phyloP scores from a whole-genome alignment of 2,888 invertebrate species.

The Eilema sororculum region DNA sequence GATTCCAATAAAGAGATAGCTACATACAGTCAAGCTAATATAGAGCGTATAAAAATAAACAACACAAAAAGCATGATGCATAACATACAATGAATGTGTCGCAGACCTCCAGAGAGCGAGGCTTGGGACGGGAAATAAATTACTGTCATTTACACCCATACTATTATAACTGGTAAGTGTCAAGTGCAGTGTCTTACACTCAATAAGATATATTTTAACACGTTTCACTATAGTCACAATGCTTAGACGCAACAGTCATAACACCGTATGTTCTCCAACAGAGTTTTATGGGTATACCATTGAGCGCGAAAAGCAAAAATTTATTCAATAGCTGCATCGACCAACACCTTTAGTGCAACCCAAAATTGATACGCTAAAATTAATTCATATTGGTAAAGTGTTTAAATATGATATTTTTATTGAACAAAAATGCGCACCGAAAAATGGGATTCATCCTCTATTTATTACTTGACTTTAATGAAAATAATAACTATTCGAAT shows the following conservation, averaged over 20 bases:
- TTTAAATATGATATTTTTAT: no score
- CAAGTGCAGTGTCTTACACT: slow-evolving; percentile 51
- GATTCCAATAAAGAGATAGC: background rate
- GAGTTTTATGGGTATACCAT: background rate
- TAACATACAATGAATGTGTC: slow-evolving; percentile 51
- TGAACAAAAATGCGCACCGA: no score
- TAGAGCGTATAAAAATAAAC: slow-evolving; percentile 43
- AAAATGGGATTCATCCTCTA: background rate
- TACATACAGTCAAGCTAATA: slow-evolving; percentile 23
- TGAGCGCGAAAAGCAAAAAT: no score
- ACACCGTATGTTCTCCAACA: background rate
- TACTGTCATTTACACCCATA: slow-evolving; percentile 65
- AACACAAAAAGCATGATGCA: slow-evolving; percentile 52
- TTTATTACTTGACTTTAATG: background rate
- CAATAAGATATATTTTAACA: slow-evolving; percentile 55
- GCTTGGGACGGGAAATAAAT: slow-evolving; percentile 69
- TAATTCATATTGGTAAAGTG: no score
- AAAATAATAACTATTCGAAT: no score
- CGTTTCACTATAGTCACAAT: slow-evolving; percentile 13
- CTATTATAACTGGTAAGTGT: slow-evolving; percentile 23
- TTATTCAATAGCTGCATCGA: no score
- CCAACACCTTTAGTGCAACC: no score
- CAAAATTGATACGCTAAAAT: no score
- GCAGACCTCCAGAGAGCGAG: slow-evolving; percentile 56
- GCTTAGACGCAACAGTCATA: background rate